phyloP scores from a whole-genome alignment of 2,888 invertebrate genomes.

The Ichneumoninae sp. region DNA sequence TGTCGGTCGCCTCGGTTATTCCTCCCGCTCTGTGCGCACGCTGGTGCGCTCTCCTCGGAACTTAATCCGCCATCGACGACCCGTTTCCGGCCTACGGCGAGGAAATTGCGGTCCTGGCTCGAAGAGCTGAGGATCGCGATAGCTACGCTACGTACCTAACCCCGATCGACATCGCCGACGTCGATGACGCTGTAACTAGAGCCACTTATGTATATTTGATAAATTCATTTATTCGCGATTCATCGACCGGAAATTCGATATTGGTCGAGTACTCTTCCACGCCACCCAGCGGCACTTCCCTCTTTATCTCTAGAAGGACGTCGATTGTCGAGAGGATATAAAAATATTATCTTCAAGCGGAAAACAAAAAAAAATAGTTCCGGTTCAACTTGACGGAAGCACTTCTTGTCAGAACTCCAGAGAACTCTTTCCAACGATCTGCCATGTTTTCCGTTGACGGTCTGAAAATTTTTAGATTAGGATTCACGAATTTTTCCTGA shows the following conservation, averaged over 20 bases:
- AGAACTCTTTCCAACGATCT: too few species aligned
- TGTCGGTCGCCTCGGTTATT: conserved; percentile 56
- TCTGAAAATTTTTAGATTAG: too few species aligned
- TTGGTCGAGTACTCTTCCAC: conserved; percentile 5
- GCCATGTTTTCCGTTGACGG: too few species aligned
- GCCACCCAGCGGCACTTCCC: conserved; percentile 6
- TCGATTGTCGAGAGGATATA: neutral
- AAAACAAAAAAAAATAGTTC: neutral
- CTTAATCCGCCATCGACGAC: conserved; percentile 60
- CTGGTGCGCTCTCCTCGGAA: conserved; percentile 23
- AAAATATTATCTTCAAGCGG: neutral
- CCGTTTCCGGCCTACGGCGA: conserved; percentile 57
- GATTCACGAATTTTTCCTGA: too few species aligned
- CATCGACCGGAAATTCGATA: conserved; percentile 33
- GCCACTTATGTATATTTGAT: conserved; percentile 39
- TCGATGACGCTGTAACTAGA: conserved; percentile 22
- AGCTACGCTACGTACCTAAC: conserved; percentile 7
- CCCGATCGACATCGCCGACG: neutral
- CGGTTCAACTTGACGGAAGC: too few species aligned
- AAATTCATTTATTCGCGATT: conserved; percentile 43
- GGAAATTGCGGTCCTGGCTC: conserved; percentile 55
- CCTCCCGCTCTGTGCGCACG: conserved; percentile 27
- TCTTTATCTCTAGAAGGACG: neutral
- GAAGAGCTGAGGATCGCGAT: conserved; percentile 12
- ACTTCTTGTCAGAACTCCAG: too few species aligned